Evolutionary conservation across 2,113 vertebrate genomes (phyloP).

Genomic region (Chloroceryle aenea): DNA sequence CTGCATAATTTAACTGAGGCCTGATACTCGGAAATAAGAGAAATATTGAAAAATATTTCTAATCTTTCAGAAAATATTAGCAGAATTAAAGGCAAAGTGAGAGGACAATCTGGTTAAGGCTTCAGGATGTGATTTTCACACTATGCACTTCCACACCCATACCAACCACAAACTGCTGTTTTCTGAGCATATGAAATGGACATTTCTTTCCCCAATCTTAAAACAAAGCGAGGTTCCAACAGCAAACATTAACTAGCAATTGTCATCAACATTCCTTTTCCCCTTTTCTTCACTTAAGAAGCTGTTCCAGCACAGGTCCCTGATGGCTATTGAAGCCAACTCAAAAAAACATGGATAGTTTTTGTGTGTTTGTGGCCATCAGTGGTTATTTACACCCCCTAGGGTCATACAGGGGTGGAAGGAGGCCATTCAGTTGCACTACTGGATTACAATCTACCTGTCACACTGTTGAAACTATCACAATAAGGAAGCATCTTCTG

Average conservation of each 20-base stretch:
- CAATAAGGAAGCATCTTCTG: neutral
- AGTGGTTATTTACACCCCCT: neutral
- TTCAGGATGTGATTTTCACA: neutral
- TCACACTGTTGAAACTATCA: neutral
- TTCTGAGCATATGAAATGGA: fast-evolving
- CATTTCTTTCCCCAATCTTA: neutral
- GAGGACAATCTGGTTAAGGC: neutral
- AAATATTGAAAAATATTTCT: neutral
- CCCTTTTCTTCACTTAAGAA: too few species aligned
- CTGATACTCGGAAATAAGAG: neutral
- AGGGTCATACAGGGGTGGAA: neutral
- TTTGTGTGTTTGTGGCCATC: neutral
- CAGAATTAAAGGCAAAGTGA: neutral
- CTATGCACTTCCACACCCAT: neutral
- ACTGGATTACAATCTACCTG: neutral
- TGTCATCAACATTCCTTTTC: neutral
- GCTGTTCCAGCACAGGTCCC: neutral
- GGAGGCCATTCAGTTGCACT: neutral
- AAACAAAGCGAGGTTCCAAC: neutral
- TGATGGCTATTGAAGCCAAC: neutral
- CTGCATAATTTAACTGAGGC: neutral
- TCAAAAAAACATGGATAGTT: neutral
- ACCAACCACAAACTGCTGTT: neutral
- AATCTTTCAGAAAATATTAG: neutral
- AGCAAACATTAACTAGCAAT: neutral